A percentile compares a stretch with the other conserved stretches of the same genome.
phyloP scores from a whole-genome alignment of 2,113 vertebrate species.

The Ameiurus melas region DNA sequence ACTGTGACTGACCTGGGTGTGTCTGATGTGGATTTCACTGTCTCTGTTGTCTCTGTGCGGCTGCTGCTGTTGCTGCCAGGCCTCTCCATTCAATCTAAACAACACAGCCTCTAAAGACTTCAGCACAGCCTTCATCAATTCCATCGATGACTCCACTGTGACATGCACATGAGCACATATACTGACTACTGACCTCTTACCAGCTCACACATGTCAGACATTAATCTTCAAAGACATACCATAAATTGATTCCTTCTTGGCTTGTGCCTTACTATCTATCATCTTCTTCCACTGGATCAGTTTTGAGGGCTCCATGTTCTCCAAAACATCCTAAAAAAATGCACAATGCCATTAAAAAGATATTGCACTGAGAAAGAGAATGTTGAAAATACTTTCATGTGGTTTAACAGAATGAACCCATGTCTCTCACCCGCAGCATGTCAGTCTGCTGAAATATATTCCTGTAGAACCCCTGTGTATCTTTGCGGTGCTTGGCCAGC shows the following conservation, averaged over 20 bases:
- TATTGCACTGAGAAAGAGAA: not conserved
- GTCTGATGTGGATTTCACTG: slow-evolving; percentile 52
- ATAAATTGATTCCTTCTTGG: slow-evolving; percentile 49
- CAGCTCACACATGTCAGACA: not conserved
- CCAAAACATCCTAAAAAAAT: slow-evolving; percentile 73
- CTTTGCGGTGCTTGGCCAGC: slow-evolving; percentile 81
- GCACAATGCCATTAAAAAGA: not conserved
- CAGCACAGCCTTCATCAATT: slow-evolving; percentile 66
- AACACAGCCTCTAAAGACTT: slow-evolving; percentile 67
- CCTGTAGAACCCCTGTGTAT: slow-evolving; percentile 80
- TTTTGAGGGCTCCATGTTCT: slow-evolving; percentile 67
- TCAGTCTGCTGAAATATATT: slow-evolving; percentile 77
- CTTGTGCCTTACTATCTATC: slow-evolving; percentile 39
- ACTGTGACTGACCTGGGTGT: slow-evolving; percentile 49
- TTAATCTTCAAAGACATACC: slow-evolving; percentile 34
- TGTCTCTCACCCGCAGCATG: slow-evolving; percentile 72
- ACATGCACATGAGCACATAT: not conserved
- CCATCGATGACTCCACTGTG: slow-evolving; percentile 58
- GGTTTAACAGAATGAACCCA: not conserved
- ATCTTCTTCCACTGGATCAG: slow-evolving; percentile 60
- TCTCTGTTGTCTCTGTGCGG: slow-evolving; percentile 56
- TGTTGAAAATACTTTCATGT: not conserved
- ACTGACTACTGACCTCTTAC: not conserved
- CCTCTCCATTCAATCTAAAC: slow-evolving; percentile 59
- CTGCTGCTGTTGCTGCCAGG: slow-evolving; percentile 56